Conservation (phyloP, 2,113 vertebrate genomes). For the human (Homo sapiens) region DNA sequence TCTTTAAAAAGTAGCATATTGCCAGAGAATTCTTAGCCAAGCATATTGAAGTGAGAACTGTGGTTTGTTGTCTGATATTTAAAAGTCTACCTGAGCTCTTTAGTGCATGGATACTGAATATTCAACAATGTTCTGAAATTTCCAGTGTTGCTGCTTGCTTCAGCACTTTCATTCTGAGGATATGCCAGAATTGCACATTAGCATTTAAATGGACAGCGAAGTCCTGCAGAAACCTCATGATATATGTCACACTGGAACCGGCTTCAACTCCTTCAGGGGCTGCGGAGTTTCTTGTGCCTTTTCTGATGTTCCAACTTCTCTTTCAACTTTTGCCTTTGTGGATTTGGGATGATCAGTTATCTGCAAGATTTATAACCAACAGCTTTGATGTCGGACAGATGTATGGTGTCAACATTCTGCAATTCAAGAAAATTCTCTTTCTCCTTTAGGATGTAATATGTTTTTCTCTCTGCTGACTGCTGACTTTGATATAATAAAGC, state of each 20-base stretch:
- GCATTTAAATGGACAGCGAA: constrained; percentile 56
- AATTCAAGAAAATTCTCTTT: constrained; percentile 53
- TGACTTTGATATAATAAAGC: constrained; percentile 12
- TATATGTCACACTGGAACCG: background rate
- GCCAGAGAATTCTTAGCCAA: background rate
- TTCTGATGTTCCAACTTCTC: constrained; percentile 64
- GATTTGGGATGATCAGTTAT: constrained; percentile 57
- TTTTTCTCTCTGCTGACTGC: constrained; percentile 38
- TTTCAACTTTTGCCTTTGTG: constrained; percentile 68
- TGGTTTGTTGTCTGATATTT: constrained; percentile 45
- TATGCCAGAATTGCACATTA: constrained; percentile 24
- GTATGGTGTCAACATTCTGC: constrained; percentile 22
- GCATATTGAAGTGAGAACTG: background rate
- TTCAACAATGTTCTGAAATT: background rate
- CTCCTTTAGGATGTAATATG: constrained; percentile 12
- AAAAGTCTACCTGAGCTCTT: constrained; percentile 29
- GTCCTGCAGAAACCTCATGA: background rate
- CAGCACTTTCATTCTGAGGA: background rate
- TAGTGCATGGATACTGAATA: background rate
- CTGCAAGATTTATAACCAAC: constrained; percentile 73
- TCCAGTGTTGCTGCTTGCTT: background rate
- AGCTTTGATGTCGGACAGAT: constrained; percentile 58
- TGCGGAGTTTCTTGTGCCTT: constrained; percentile 41
- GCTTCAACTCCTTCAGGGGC: constrained; percentile 11
- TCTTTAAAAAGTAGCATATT: background rate